Base-by-base conservation (phyloP, 2,888 invertebrate genomes). In the Dicranocentrus wangi region DNA sequence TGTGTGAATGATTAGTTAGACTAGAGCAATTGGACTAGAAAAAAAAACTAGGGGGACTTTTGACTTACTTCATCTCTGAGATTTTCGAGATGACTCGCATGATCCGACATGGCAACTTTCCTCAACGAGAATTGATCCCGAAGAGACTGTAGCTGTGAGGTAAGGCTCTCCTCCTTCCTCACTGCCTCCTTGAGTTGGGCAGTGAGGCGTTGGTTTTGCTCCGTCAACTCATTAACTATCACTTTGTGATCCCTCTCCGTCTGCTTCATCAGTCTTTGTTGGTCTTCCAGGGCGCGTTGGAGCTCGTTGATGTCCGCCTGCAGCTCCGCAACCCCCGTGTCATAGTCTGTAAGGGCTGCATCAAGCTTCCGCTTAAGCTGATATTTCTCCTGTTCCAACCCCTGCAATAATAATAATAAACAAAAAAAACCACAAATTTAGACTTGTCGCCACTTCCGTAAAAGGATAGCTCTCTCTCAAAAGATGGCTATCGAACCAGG, bases 341-440 rank as follows among this genome's bases (percentile, higher is more conserved):
- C 97, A 88, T 94, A 95, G 89, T 98, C 97, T 32, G 94, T 94
- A 88, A 95, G 94, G 53, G 94, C 92, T 53, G 94, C 93, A 87
- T 95, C 94, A 88, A 98, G 90, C 87, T 94, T 94, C 83, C 97
- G 92, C 81, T 95, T 92, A 69, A 98, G 91, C 69, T 94, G 91
- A 89, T 98, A 95, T 87, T 96, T 94, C 89, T 98, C 97, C 89
- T 98, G 97, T 90, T 97, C 96, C 89, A 97, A 91, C 88, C 93
- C 93, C 97, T 98, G 91, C 0, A 90, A 90, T 17, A 23, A 60
- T 27, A 25, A n/a, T n/a, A n/a, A 13, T 2, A 27, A 53, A 53
- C n/a, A 53, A n/a, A 53, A 53, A 53, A 53, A 19, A n/a, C n/a
- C n/a, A 43, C 43, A 43, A 43, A n/a, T n/a, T n/a, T n/a, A n/a